Evolutionary conservation across 2,888 invertebrate genomes (phyloP).

Genomic region (Cryptocephalus moraei): DNA sequence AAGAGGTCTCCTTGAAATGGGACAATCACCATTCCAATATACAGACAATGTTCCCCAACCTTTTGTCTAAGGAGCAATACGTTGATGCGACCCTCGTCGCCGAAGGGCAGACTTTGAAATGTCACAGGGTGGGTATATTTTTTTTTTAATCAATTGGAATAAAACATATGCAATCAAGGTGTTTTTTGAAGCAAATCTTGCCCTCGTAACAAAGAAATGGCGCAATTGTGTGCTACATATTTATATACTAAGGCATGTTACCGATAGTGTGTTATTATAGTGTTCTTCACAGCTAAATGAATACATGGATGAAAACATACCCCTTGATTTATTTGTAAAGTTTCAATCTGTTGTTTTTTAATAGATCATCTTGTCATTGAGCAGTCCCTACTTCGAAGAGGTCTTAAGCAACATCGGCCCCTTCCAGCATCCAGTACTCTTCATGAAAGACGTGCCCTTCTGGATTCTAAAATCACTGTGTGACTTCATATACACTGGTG

Average conservation of each 20-base stretch:
- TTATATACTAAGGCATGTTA: no score
- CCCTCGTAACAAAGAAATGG: no score
- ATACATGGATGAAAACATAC: no score
- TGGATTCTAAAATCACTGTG: conserved; percentile 42
- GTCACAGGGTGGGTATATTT: conserved; percentile 39
- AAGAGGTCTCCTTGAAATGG: conserved; percentile 43
- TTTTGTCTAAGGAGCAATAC: conserved; percentile 42
- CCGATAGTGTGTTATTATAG: no score
- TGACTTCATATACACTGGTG: conserved; percentile 45
- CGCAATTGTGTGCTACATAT: no score
- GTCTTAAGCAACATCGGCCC: conserved; percentile 37
- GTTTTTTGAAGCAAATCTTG: no score
- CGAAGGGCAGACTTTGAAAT: conserved; percentile 43
- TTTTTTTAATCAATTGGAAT: background rate
- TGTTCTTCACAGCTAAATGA: no score
- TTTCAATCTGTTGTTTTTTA: conserved; percentile 20
- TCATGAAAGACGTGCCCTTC: conserved; percentile 40
- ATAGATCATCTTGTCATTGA: conserved; percentile 42
- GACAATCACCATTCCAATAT: conserved; percentile 47
- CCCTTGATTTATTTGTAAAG: no score
- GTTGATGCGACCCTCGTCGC: conserved; percentile 46
- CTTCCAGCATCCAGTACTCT: conserved; percentile 40
- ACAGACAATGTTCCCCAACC: conserved; percentile 42
- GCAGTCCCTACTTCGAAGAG: conserved; percentile 43
- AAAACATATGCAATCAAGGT: no score